Evolutionary conservation across 2,888 invertebrate genomes (phyloP), one percentile per base, ranked within the genome.

Genomic region (Congeria kusceri): DNA sequence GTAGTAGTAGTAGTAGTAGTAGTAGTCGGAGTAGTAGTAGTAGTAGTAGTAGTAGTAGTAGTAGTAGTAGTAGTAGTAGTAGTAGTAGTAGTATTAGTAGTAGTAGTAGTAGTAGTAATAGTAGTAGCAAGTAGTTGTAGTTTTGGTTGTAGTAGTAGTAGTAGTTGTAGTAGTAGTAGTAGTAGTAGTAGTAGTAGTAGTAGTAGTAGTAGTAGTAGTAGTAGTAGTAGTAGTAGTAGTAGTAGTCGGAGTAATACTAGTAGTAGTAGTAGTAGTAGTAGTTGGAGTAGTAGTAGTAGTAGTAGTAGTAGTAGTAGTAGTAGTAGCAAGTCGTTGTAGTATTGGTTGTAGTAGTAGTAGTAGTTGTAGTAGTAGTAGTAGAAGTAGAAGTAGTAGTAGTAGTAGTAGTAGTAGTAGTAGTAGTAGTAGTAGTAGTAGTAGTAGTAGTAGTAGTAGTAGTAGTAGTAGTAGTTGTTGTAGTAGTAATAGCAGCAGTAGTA

Each of bases 11-110:
- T 62, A 66, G 32, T 62, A 25, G 20, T 32, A 25, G 23, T 53
- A 25, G 39, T 3, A 27, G 39, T 59, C 9, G n/a, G 3, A 58
- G 25, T 44, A 39, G 5, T 27, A 65, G 29, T 39, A 65, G 29
- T 56, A 11, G 20, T 28, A 62, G 44, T 28, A 62, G 61, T 47
- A 62, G 46, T 46, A 46, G 61, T 47, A 62, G 61, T 46, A 32
- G 32, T 32, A 32, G 32, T 32, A 32, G 32, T 32, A 32, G 32
- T 32, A 32, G 32, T 32, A 32, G 32, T 32, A 32, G 32, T 32
- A 7, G 32, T 32, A 32, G 28, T 59, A 59, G 23, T 59, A 59
- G 23, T 59, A 29, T 44, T 46, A 28, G 63, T 23, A 46, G 61
- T 47, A 62, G 61, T 46, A 32, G 32, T 32, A 32, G 32, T 32